These are phyloP conservation scores for Bubo scandiacus DNA, from an alignment of 2,113 vertebrate species.

Conservation along the genomic window DNA sequence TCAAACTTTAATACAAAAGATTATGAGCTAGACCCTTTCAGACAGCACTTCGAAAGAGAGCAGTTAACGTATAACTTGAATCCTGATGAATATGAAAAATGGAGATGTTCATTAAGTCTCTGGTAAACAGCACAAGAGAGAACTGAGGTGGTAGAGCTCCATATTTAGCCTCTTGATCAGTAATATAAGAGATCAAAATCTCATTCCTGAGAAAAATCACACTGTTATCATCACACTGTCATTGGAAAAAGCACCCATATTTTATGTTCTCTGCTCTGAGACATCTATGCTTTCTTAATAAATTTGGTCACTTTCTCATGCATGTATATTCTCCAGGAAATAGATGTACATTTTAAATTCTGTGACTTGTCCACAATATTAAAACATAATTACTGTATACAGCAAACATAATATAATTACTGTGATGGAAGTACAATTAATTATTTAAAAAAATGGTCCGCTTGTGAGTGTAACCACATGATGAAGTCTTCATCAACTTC, in stretches of 20 bases:
- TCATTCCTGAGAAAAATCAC: slow-evolving; percentile 43
- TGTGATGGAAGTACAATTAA: neutral
- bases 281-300: neutral
- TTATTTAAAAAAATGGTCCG: neutral
- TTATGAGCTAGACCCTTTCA: neutral
- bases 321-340: neutral
- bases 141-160: neutral
- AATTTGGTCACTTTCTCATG: neutral
- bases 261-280: neutral
- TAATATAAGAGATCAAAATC: slow-evolving; percentile 60
- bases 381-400: neutral
- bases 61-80: neutral
- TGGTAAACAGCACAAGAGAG: slow-evolving; percentile 38
- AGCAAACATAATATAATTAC: neutral
- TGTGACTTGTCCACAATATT: neutral
- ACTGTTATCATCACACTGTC: slow-evolving; percentile 43
- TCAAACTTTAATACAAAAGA: neutral
- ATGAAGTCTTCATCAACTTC: neutral
- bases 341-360: neutral
- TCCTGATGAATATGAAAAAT: neutral
- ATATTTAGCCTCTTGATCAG: slow-evolving; percentile 49
- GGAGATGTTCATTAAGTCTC: slow-evolving; percentile 18
- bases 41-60: neutral
- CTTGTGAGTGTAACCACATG: neutral
- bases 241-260: slow-evolving; percentile 51